Percentiles rank a stretch among this genome's conserved stretches.
These are phyloP conservation scores for Anarsia innoxiella DNA, from an alignment of 2,888 invertebrate species.

Conservation along the genomic window DNA sequence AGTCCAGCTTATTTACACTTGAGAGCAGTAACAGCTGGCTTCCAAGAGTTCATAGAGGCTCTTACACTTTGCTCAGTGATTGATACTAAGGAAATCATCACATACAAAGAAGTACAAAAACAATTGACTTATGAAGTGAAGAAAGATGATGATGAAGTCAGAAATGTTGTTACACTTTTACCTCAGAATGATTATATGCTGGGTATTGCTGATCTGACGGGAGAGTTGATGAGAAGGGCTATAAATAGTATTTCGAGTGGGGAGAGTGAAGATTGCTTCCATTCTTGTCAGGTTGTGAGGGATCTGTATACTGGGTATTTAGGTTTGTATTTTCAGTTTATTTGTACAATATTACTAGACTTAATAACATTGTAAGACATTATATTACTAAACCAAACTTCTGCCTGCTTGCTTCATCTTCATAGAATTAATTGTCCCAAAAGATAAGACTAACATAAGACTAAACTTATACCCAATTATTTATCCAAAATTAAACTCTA, in stretches of 20 bases:
- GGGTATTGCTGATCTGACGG: slow-evolving; percentile 90
- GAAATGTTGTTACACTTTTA: slow-evolving; percentile 40
- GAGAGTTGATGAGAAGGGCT: slow-evolving; percentile 92
- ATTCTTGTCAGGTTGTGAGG: slow-evolving; percentile 82
- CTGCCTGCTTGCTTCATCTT: no score
- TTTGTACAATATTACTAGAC: neutral
- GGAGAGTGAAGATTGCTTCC: slow-evolving; percentile 81
- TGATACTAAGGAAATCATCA: slow-evolving; percentile 73
- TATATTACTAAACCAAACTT: no score
- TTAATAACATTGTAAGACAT: neutral
- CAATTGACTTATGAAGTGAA: slow-evolving; percentile 60
- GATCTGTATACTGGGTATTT: slow-evolving; percentile 78
- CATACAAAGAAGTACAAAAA: slow-evolving; percentile 74
- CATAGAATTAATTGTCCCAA: no score
- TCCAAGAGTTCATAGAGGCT: slow-evolving; percentile 92
- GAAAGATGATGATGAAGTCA: slow-evolving; percentile 19
- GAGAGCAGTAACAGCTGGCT: slow-evolving; percentile 56
- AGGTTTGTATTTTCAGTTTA: slow-evolving; percentile 61
- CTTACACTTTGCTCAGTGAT: slow-evolving; percentile 84
- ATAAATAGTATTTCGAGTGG: slow-evolving; percentile 88
- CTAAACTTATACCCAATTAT: no score
- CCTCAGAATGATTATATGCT: slow-evolving; percentile 78
- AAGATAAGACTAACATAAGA: no score
- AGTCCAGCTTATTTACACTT: slow-evolving; percentile 77
- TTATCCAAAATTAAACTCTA: no score